phyloP scores from a whole-genome alignment of 92 coral and sea anemone genomes.

The Epizoanthus fatuus region DNA sequence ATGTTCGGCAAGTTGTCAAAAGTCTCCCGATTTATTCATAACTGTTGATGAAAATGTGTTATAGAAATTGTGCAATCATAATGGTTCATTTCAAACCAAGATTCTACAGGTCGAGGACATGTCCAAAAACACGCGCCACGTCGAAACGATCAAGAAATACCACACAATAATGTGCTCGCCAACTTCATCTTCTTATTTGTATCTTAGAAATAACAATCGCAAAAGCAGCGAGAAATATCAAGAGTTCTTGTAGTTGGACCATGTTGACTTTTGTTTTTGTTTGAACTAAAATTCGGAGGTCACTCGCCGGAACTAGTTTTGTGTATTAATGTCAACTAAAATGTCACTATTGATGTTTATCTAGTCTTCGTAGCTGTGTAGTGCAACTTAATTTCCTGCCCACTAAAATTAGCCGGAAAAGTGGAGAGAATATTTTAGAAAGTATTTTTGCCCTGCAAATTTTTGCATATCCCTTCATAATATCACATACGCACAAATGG shows the following conservation, averaged over 20 bases:
- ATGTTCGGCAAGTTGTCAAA: too few relatives aligned
- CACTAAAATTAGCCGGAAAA: background rate
- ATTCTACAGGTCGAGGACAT: constrained; percentile 58
- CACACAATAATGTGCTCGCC: too few relatives aligned
- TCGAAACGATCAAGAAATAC: background rate
- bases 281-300: background rate
- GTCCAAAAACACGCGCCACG: constrained; percentile 43
- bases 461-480: background rate
- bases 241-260: too few relatives aligned
- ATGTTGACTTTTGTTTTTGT: too few relatives aligned
- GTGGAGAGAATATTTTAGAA: background rate
- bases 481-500: too few relatives aligned
- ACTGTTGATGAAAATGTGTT: constrained; percentile 34
- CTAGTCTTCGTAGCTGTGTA: background rate
- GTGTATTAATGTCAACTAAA: background rate
- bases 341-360: background rate
- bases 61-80: constrained; percentile 34
- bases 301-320: background rate
- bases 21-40: constrained; percentile 26
- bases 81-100: constrained; percentile 57
- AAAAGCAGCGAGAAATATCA: too few relatives aligned
- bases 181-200: too few relatives aligned
- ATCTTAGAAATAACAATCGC: too few relatives aligned
- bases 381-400: background rate
- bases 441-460: background rate